Conservation (phyloP, 2,113 vertebrate species). For the Coreoperca whiteheadi region DNA sequence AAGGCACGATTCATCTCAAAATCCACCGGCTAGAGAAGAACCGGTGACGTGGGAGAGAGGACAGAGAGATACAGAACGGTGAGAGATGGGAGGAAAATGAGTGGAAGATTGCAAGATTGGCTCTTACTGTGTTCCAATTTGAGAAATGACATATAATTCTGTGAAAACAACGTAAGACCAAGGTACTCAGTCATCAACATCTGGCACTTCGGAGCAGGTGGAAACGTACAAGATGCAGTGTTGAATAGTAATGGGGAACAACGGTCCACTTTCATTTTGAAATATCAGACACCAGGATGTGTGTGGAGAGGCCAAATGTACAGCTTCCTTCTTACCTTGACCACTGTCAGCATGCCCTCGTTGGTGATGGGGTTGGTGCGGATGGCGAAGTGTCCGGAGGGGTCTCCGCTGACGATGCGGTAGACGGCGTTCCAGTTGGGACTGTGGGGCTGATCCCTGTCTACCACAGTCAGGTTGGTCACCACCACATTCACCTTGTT, state of each 20-base stretch:
- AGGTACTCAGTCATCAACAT: constrained; percentile 45
- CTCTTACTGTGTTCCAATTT: constrained; percentile 44
- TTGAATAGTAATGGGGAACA: constrained; percentile 33
- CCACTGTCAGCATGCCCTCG: constrained; percentile 95
- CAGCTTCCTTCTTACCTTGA: constrained; percentile 87
- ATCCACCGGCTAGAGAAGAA: constrained; percentile 89
- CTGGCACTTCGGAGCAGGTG: constrained; percentile 61
- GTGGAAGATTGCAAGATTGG: constrained; percentile 34
- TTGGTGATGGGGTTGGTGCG: constrained; percentile 95
- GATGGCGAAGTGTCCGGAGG: constrained; percentile 92
- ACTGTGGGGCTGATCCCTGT: constrained; percentile 95
- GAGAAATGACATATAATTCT: constrained; percentile 52
- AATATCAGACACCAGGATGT: not conserved
- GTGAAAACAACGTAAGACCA: constrained; percentile 49
- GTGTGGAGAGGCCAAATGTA: not conserved
- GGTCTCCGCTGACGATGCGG: constrained; percentile 95
- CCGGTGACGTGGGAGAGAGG: not conserved
- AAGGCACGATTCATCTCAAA: constrained; percentile 98
- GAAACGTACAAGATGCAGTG: constrained; percentile 11
- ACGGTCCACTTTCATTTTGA: not conserved
- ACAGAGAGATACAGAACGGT: not conserved
- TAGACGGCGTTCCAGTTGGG: constrained; percentile 97
- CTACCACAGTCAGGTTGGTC: constrained; percentile 94
- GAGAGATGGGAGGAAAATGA: constrained; percentile 27
- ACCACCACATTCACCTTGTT: constrained; percentile 93